Percentiles rank a stretch among this genome's conserved stretches.
phyloP scores from a whole-genome alignment of 2,888 invertebrate genomes.

The Tetrapedia diversipes region DNA sequence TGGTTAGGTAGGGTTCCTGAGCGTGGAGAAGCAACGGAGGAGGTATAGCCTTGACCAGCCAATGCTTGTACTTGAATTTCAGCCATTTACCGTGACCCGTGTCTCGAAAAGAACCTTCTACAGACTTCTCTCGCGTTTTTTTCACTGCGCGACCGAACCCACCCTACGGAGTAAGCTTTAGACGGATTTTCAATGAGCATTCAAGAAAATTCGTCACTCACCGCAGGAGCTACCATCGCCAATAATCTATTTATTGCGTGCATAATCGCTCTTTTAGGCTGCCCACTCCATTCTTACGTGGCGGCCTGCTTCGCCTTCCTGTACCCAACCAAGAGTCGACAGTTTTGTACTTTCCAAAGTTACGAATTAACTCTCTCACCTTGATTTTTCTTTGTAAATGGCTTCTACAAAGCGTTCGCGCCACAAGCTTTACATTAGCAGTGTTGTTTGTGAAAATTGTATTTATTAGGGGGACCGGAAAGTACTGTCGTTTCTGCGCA shows the following conservation, averaged over 20 bases:
- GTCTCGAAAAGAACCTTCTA: slow-evolving; percentile 30
- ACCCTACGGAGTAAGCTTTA: slow-evolving; percentile 40
- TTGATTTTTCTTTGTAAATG: no score
- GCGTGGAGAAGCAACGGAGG: no score
- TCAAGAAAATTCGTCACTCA: slow-evolving; percentile 74
- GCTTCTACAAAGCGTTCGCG: no score
- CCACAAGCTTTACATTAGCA: no score
- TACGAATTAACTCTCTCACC: no score
- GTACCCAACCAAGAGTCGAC: not conserved
- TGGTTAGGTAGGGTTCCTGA: no score
- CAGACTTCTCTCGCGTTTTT: slow-evolving; percentile 11
- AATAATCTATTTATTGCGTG: slow-evolving; percentile 81
- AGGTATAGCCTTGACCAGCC: no score
- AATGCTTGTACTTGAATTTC: no score
- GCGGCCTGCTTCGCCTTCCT: not conserved
- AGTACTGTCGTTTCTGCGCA: no score
- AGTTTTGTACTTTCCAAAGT: not conserved
- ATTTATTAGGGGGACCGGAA: no score
- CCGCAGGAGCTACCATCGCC: slow-evolving; percentile 71
- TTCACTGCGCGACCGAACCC: slow-evolving; percentile 12
- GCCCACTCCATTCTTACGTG: slow-evolving; percentile 53
- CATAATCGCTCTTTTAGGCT: slow-evolving; percentile 70
- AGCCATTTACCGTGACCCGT: slow-evolving; percentile 61
- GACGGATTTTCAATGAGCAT: slow-evolving; percentile 69
- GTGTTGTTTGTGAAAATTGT: no score